Evolutionary conservation across 2,113 vertebrate genomes (phyloP), one percentile per base, ranked within the genome.

Genomic region (Oncorhynchus keta): DNA sequence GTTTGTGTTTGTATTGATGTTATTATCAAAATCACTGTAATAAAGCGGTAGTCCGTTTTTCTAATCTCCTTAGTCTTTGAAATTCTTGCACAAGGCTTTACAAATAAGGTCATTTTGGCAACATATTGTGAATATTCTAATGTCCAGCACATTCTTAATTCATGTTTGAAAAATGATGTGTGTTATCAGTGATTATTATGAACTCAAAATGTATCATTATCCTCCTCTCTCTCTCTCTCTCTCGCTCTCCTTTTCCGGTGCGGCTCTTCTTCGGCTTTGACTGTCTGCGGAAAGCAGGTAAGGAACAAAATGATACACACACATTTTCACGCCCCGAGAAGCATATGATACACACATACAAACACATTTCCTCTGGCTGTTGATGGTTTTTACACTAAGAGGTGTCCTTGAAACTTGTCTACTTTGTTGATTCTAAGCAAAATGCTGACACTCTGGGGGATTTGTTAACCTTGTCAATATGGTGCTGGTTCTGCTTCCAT

Each of bases 401-500:
- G 30, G 72, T 70, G 75, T 62, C 68, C 75, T 76, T 76, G 75
- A 70, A 32, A 18, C 57, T 45, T 30, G 66, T 77, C 86, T 76
- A 72, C 73, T 73, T 51, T 77, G 73, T 71, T 76, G 71, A 68
- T 75, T 80, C 75, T 64, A 48, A 75, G 69, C 62, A 70, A 83
- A 79, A 39, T 90, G 84, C 85, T 89, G 86, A 86, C 83, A 72
- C 65, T 26, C 68, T 55, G 35, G 57, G 55, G 61, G 39, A 69
- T 81, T 61, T 57, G 76, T 66, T 72, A 77, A 83, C 79, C 86
- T 80, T 22, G 62, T 77, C 79, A 76, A 62, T 77, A 4, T 14
- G 16, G 71, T 68, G 74, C 30, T 77, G 75, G 72, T 89, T 89
- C 88, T 88, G 73, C 79, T 87, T 88, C 77, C 70, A 76, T 66